Conservation (phyloP, 2,888 invertebrate genomes). For the Tetragonula carbonaria region DNA sequence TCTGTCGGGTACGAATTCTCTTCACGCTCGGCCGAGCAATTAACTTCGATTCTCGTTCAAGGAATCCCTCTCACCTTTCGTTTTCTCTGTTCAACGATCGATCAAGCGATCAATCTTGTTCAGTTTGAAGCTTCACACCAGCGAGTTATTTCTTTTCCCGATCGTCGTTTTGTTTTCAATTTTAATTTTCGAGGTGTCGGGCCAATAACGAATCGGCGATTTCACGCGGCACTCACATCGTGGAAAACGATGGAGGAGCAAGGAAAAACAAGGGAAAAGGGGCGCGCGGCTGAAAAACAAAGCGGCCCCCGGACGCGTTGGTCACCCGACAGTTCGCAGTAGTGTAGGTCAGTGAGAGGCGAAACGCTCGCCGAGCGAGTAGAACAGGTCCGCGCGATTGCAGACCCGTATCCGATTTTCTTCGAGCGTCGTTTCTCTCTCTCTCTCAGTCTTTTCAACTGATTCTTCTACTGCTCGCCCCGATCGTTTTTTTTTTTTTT, state of each 20-base stretch:
- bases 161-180: not conserved
- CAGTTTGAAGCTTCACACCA: too few species aligned
- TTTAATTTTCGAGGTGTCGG: too few species aligned
- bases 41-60: not conserved
- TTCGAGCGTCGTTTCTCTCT: not conserved
- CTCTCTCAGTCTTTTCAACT: too few species aligned
- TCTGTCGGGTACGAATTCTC: not conserved
- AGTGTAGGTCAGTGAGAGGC: constrained; percentile 28
- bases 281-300: not conserved
- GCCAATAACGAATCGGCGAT: not conserved
- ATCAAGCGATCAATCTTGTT: not conserved
- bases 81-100: not conserved
- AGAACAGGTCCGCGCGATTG: constrained; percentile 29
- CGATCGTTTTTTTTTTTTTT: too few species aligned
- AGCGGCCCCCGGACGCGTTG: not conserved
- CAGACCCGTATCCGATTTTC: not conserved
- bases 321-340: constrained; percentile 9
- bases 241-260: not conserved
- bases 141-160: not conserved
- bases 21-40: not conserved
- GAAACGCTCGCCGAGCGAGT: constrained; percentile 16
- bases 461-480: not conserved
- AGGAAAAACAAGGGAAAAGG: not conserved
- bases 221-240: not conserved
- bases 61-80: too few species aligned